A percentile compares a stretch with the other conserved stretches of the same genome.
phyloP scores from a whole-genome alignment of 2,113 vertebrate genomes.

The Sinosuthora webbiana region DNA sequence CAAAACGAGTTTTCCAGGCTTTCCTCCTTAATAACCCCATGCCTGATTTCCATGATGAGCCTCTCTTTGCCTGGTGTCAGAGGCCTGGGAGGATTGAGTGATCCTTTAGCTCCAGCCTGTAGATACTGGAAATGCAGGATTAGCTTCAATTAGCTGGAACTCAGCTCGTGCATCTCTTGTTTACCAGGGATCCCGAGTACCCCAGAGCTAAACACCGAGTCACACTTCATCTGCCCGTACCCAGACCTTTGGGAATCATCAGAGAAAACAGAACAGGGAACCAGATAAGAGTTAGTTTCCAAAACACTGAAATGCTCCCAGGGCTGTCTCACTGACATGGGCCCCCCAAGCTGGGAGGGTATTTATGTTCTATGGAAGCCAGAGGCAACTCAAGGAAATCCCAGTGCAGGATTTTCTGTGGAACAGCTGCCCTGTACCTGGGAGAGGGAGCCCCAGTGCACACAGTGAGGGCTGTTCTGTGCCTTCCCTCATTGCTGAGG shows the following conservation, averaged over 20 bases:
- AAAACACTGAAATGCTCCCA: not conserved
- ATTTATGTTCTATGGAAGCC: not conserved
- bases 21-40: not conserved
- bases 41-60: not conserved
- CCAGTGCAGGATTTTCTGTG: not conserved
- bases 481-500: not conserved
- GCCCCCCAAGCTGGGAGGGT: not conserved
- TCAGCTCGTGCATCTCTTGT: not conserved
- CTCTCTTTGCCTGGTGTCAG: not conserved
- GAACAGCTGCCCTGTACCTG: not conserved
- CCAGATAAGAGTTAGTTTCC: not conserved
- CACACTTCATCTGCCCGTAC: not conserved
- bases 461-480: not conserved
- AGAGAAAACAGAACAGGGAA: not conserved
- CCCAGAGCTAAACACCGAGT: not conserved
- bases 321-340: rapidly evolving
- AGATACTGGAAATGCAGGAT: not conserved
- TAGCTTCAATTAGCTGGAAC: not conserved
- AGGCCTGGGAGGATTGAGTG: rapidly evolving
- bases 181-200: not conserved
- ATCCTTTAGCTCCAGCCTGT: not conserved
- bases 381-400: not conserved
- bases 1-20: not conserved
- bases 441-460: not conserved
- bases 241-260: not conserved